Percentiles rank a stretch among this genome's conserved stretches.
phyloP scores from a whole-genome alignment of 2,888 invertebrate species.

The Dasypogon diadema region DNA sequence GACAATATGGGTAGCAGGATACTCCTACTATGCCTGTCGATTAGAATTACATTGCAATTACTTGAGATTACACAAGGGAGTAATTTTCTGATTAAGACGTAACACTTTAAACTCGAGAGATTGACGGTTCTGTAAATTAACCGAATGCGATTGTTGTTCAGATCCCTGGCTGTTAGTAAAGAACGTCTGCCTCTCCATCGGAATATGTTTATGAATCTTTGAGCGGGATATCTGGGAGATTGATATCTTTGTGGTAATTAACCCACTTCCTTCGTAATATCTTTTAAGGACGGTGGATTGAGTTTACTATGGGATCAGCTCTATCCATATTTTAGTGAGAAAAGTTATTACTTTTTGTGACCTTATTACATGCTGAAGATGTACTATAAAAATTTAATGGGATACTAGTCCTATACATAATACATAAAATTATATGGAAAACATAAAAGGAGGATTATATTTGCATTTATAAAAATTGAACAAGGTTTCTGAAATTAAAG shows the following conservation, averaged over 20 bases:
- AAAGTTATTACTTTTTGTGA: too few relatives aligned
- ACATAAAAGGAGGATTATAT: too few relatives aligned
- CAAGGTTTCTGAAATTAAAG: too few relatives aligned
- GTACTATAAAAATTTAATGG: too few relatives aligned
- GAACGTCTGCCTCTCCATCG: not conserved
- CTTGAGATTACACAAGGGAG: slow-evolving; percentile 45
- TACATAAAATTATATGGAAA: too few relatives aligned
- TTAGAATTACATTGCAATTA: slow-evolving; percentile 50
- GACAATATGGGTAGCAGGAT: slow-evolving; percentile 9
- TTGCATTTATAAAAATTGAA: too few relatives aligned
- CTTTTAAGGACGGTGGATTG: not conserved
- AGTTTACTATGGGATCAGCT: too few relatives aligned
- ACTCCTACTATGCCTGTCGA: slow-evolving; percentile 42
- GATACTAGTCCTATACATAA: too few relatives aligned
- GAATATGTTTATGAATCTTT: slow-evolving; percentile 40
- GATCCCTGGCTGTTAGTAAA: not conserved
- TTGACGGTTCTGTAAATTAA: slow-evolving; percentile 37
- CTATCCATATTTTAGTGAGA: too few relatives aligned
- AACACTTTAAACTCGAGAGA: slow-evolving; percentile 41
- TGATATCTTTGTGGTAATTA: slow-evolving; percentile 7
- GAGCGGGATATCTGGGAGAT: not conserved
- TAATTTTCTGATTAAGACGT: slow-evolving; percentile 39
- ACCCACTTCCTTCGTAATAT: not conserved
- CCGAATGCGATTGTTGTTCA: slow-evolving; percentile 9
- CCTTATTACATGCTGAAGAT: too few relatives aligned